Conservation (phyloP, 2,888 invertebrate species). For the Chaetogeoica ovagalla region DNA sequence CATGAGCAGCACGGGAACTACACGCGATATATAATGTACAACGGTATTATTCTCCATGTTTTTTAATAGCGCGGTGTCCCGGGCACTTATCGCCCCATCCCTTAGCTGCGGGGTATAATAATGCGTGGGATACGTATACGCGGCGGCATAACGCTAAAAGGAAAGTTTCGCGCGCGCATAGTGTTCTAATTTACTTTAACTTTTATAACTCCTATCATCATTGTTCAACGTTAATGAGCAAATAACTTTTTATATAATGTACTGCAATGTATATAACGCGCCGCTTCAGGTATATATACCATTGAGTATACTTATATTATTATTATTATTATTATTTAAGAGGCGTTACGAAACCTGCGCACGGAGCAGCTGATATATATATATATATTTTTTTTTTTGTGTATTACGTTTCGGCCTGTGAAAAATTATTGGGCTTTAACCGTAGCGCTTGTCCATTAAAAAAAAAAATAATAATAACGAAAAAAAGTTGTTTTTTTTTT, state of each 20-base stretch:
- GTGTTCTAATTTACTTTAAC: constrained; percentile 38
- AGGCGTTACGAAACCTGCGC: no score
- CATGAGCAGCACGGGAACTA: no score
- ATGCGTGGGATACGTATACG: no score
- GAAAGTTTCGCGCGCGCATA: constrained; percentile 1
- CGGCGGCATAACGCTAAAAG: constrained; percentile 6
- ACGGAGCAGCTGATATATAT: not conserved
- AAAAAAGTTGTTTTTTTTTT: no score
- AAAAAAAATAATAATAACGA: no score
- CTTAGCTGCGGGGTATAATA: no score
- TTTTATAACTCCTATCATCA: constrained; percentile 14
- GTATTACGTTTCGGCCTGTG: constrained; percentile 5
- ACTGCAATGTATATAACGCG: not conserved
- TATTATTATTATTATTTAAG: constrained; percentile 21
- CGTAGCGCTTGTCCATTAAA: not conserved
- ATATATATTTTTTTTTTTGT: no score
- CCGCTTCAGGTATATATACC: not conserved
- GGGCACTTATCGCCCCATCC: not conserved
- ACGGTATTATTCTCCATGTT: not conserved
- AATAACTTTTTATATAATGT: constrained; percentile 31
- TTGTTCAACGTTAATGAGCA: constrained; percentile 5
- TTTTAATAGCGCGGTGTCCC: not conserved
- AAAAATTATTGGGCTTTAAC: constrained; percentile 24
- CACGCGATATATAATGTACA: not conserved
- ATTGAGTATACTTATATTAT: not conserved